phyloP scores from a whole-genome alignment of 2,888 invertebrate genomes.

The Adelphocoris suturalis region DNA sequence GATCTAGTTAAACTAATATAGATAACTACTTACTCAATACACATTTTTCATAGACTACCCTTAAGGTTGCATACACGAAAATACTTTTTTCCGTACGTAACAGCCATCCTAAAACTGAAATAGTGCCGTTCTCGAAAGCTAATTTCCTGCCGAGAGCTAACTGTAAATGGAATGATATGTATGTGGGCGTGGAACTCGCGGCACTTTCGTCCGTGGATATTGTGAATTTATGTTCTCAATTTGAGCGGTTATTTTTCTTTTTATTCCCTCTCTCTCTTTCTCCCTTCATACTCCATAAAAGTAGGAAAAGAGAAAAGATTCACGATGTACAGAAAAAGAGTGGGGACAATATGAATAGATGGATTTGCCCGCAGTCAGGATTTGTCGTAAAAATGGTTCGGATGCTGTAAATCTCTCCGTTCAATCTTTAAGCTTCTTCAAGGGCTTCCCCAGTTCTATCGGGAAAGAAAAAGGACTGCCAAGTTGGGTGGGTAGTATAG shows the following conservation, averaged over 20 bases:
- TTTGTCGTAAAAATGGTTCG: conserved; percentile 62
- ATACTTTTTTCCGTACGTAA: conserved; percentile 15
- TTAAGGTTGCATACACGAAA: conserved; percentile 4
- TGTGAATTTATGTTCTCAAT: conserved; percentile 57
- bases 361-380: conserved; percentile 41
- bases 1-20: no score
- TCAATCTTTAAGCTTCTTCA: conserved; percentile 1
- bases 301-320: neutral
- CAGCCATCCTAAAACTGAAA: conserved; percentile 31
- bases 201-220: conserved; percentile 54
- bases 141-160: conserved; percentile 56
- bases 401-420: neutral
- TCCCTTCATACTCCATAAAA: neutral
- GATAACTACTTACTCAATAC: neutral
- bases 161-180: conserved; percentile 63
- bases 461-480: no score
- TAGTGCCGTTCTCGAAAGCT: conserved; percentile 38
- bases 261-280: neutral
- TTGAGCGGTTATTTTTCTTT: conserved; percentile 24
- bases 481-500: no score
- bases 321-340: neutral
- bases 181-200: conserved; percentile 41
- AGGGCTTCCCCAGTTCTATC: neutral
- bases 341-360: conserved; percentile 59
- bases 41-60: neutral